Conservation (phyloP, 2,113 vertebrate genomes). For the Nasalis larvatus region DNA sequence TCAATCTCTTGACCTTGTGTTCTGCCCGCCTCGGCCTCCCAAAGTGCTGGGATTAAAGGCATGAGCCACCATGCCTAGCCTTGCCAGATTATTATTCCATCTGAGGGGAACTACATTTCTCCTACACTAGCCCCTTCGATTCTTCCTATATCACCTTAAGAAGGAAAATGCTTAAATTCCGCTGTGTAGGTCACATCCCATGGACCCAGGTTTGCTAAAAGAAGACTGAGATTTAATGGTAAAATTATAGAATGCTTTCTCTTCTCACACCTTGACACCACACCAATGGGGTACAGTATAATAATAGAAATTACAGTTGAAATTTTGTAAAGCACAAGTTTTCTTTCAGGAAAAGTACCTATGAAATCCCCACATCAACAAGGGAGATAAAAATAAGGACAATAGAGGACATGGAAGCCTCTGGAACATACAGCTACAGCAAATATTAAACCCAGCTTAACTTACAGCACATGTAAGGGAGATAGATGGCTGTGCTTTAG, state of each 20-base stretch:
- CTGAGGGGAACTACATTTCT: background rate
- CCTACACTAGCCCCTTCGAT: background rate
- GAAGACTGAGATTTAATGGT: background rate
- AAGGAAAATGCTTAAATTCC: background rate
- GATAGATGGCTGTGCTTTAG: too few relatives aligned
- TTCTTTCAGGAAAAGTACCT: background rate
- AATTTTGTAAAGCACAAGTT: background rate
- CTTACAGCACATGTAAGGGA: background rate
- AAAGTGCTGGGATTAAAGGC: too few relatives aligned
- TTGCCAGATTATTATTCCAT: background rate
- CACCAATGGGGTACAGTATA: background rate
- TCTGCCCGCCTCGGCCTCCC: too few relatives aligned
- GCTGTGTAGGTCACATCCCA: background rate
- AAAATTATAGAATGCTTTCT: background rate
- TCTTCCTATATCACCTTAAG: background rate
- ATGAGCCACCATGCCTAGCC: too few relatives aligned
- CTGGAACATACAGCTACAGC: background rate
- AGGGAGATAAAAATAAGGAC: background rate
- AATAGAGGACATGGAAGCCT: accelerated
- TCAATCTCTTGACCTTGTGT: too few relatives aligned
- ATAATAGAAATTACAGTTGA: background rate
- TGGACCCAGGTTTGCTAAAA: background rate
- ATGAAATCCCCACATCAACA: background rate
- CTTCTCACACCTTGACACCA: background rate
- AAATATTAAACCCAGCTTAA: background rate